Base-by-base conservation (phyloP, 1,140 invertebrate genomes). In the Maniola jurtina region DNA sequence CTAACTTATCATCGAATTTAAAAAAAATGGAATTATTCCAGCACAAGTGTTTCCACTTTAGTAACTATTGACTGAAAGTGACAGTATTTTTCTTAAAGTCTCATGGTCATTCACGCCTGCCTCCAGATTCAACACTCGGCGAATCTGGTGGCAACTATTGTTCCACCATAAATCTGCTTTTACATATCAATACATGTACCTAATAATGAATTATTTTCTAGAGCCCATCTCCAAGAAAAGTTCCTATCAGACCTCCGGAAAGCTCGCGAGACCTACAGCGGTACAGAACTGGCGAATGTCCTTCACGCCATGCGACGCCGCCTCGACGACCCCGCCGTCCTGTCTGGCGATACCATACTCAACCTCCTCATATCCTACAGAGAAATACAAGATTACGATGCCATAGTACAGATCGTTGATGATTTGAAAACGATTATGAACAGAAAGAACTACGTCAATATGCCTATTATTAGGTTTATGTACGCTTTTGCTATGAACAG, bases 401-500 rank as follows among this genome's bases (percentile, higher is more conserved):
- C 98, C 4, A 99, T 99, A 96, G 98, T 99, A 14, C 96, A 97
- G 77, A 92, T 99, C 47, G 97, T 99, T 0, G 97, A 99, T 80
- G 98, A 99, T 91, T 91, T 99, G 35, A 95, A 96, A 81, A 96
- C 96, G n/a, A 94, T 99, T 72, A 97, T 97, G 61, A 97, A 97
- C 82, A 95, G 96, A 61, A 96, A 96, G 76, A 96, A 96, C 85
- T 97, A 98, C 82, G 94, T 97, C 14, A 96, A 97, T 75, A 97
- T 97, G 52, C 95, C 96, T 11, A 96, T 96, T 66, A 98, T 99
- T 81, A 93, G 95, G 83, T 98, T 97, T 90, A 92, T 98, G 56
- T 99, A 99, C 90, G 98, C 98, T 4, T 99, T 99, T 92, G 99
- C 99, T 35, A 92, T 99, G 48, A 99, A 99, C 92, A 94, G 96